phyloP scores from a whole-genome alignment of 2,888 invertebrate genomes.

The Mycalesis mineus region DNA sequence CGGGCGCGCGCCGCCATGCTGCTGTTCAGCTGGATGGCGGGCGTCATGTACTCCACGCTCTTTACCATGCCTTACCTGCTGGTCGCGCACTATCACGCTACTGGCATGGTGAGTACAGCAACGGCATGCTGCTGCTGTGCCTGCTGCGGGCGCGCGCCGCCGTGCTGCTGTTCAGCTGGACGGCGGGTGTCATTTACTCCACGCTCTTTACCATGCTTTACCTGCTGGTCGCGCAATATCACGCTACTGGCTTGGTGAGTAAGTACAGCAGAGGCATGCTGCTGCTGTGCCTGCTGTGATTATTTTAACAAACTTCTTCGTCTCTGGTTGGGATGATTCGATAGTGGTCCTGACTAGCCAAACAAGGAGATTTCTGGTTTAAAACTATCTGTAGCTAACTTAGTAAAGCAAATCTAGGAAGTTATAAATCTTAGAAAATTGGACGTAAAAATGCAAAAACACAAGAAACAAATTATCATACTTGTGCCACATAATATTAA shows the following conservation, averaged over 20 bases:
- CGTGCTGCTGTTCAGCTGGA: constrained; percentile 93
- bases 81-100: constrained; percentile 96
- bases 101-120: constrained; percentile 84
- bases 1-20: constrained; percentile 88
- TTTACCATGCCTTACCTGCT: constrained; percentile 98
- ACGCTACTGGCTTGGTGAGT: constrained; percentile 92
- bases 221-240: constrained; percentile 94
- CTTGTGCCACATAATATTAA: no score
- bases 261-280: no score
- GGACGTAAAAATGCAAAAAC: no score
- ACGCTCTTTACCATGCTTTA: constrained; percentile 98
- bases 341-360: no score
- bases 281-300: constrained; percentile 90
- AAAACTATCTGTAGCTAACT: no score
- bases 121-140: constrained; percentile 83
- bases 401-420: no score
- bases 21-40: constrained; percentile 94
- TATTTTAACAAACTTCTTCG: no score
- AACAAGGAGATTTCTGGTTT: no score
- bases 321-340: no score
- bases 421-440: no score
- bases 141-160: constrained; percentile 85
- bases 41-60: constrained; percentile 97
- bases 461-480: no score
- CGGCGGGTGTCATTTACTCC: constrained; percentile 98